Conservation (phyloP, 2,888 invertebrate genomes). For the Autographa gamma region DNA sequence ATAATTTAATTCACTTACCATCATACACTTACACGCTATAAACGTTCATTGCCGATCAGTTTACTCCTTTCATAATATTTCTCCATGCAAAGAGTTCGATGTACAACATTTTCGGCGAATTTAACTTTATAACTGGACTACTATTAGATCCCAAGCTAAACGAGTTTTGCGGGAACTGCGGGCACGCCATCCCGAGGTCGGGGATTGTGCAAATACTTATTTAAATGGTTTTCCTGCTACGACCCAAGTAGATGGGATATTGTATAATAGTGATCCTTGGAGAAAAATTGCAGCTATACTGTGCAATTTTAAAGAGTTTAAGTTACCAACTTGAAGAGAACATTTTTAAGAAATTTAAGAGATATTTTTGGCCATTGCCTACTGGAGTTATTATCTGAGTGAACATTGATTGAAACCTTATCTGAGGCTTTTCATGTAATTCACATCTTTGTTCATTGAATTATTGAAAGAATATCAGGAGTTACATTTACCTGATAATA, state of each 20-base stretch:
- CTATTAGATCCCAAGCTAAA: constrained; percentile 70
- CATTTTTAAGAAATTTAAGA: neutral
- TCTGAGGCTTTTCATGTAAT: no score
- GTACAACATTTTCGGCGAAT: constrained; percentile 52
- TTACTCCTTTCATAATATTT: constrained; percentile 19
- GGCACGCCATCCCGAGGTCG: constrained; percentile 78
- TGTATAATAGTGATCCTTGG: constrained; percentile 52
- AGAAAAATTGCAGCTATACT: constrained; percentile 24
- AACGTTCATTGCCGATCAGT: constrained; percentile 60
- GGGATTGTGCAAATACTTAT: constrained; percentile 79
- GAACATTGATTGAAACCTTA: no score
- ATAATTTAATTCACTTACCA: constrained; percentile 66
- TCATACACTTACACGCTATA: constrained; percentile 54
- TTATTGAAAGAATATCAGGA: no score
- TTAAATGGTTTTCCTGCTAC: constrained; percentile 80
- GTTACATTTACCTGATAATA: no score
- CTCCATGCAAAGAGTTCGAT: constrained; percentile 38
- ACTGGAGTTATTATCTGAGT: neutral
- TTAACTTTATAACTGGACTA: constrained; percentile 42
- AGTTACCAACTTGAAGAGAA: neutral
- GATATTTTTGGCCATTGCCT: neutral
- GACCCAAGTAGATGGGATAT: constrained; percentile 59
- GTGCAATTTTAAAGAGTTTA: constrained; percentile 13
- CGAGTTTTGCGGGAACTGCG: constrained; percentile 79
- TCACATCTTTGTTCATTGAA: no score